Evolutionary conservation across 2,888 invertebrate species (phyloP).

Genomic region (Trachelus stipa): DNA sequence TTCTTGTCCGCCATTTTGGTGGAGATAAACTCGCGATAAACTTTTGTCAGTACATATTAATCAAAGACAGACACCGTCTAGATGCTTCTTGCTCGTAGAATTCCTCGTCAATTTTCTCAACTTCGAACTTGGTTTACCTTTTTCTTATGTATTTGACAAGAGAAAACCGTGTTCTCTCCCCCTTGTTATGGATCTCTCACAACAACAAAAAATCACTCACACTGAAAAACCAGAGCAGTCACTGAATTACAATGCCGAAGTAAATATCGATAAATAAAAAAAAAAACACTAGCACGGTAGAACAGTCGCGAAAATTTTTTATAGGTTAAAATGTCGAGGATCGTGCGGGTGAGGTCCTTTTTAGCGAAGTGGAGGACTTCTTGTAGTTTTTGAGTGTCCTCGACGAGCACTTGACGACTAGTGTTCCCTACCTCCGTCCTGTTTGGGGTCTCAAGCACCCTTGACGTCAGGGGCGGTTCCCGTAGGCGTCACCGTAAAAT

Average conservation of each 20-base stretch:
- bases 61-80: not conserved
- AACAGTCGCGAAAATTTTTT: not conserved
- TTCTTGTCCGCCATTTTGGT: constrained; percentile 62
- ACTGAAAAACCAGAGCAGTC: not conserved
- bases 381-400: constrained; percentile 63
- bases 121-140: not conserved
- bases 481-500: constrained; percentile 22
- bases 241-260: not conserved
- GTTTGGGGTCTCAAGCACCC: constrained; percentile 58
- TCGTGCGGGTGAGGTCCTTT: constrained; percentile 12
- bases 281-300: not conserved
- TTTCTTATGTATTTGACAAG: not conserved
- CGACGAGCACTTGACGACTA: constrained; percentile 66
- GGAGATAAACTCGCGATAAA: constrained; percentile 17
- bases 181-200: not conserved
- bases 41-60: constrained; percentile 37
- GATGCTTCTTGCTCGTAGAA: not conserved
- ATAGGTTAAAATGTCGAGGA: not conserved
- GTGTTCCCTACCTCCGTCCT: constrained; percentile 60
- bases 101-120: not conserved
- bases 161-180: constrained; percentile 7
- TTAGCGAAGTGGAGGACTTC: constrained; percentile 44
- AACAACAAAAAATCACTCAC: not conserved
- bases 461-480: constrained; percentile 56
- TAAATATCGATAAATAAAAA: not conserved